Evolutionary conservation across 2,797 vertebrate species (phyloP).

Genomic region (Simalia tracyae): DNA sequence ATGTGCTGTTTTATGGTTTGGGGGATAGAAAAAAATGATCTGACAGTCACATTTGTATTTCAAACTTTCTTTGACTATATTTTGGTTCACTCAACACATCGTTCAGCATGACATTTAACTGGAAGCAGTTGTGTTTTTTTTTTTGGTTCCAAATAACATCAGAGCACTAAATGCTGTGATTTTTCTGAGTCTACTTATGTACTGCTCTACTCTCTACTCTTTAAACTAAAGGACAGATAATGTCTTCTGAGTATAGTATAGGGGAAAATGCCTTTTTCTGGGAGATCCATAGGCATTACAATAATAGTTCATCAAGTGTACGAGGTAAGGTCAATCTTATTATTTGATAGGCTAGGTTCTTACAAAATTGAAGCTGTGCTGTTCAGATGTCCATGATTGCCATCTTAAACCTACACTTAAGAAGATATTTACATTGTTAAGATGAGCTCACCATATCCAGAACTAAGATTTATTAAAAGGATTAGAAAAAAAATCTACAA

Average conservation of each 20-base stretch:
- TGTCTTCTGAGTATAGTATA: background rate
- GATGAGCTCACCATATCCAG: background rate
- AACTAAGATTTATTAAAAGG: slow-evolving; percentile 5
- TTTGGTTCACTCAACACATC: background rate
- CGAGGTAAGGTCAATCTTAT: background rate
- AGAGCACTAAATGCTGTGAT: background rate
- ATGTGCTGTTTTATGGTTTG: background rate
- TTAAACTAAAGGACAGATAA: background rate
- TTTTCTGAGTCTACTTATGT: background rate
- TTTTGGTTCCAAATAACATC: background rate
- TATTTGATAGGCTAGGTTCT: background rate
- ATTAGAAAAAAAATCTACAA: background rate
- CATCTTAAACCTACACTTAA: background rate
- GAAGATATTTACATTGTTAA: background rate
- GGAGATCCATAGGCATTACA: background rate
- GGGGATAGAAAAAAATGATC: background rate
- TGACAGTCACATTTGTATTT: background rate
- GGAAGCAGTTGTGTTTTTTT: background rate
- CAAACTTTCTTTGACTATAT: background rate
- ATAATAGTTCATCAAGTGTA: background rate
- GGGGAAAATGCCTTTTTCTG: background rate
- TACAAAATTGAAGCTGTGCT: background rate
- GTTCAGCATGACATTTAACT: background rate
- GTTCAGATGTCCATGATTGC: background rate
- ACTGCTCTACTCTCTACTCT: background rate